These are phyloP conservation scores for Protobothrops flavoviridis DNA, from an alignment of 2,113 vertebrate genomes.

Conservation along the genomic window DNA sequence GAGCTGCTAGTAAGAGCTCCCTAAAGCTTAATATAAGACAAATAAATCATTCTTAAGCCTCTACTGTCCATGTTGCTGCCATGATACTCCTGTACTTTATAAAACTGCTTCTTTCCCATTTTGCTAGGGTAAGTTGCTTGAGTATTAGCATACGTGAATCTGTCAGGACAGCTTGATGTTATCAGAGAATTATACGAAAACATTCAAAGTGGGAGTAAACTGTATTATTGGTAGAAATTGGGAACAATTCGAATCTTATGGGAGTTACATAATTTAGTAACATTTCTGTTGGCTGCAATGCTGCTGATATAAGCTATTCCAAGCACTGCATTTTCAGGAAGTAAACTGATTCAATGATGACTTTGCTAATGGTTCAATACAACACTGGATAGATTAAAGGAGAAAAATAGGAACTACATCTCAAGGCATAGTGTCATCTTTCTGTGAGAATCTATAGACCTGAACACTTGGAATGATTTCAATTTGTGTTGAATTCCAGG, in stretches of 20 bases:
- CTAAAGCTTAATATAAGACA: background rate
- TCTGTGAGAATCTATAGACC: background rate
- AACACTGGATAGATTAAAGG: background rate
- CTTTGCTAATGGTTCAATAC: background rate
- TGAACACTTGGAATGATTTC: background rate
- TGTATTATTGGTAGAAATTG: background rate
- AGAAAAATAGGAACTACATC: background rate
- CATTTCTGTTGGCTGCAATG: background rate
- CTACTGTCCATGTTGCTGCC: background rate
- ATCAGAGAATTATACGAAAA: background rate
- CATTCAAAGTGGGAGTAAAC: background rate
- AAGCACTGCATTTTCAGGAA: background rate
- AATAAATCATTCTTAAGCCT: background rate
- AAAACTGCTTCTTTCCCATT: background rate
- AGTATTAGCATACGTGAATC: background rate
- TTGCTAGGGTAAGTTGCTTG: background rate
- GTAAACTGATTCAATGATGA: background rate
- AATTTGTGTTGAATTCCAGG: background rate
- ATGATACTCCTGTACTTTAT: background rate
- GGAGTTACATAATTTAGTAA: background rate
- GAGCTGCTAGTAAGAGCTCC: background rate
- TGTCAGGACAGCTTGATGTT: background rate
- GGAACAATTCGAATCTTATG: background rate
- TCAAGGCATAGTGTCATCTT: background rate
- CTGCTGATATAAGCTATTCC: background rate